Base-by-base conservation (phyloP, 2,113 vertebrate genomes). In the Myiagra hebetior region DNA sequence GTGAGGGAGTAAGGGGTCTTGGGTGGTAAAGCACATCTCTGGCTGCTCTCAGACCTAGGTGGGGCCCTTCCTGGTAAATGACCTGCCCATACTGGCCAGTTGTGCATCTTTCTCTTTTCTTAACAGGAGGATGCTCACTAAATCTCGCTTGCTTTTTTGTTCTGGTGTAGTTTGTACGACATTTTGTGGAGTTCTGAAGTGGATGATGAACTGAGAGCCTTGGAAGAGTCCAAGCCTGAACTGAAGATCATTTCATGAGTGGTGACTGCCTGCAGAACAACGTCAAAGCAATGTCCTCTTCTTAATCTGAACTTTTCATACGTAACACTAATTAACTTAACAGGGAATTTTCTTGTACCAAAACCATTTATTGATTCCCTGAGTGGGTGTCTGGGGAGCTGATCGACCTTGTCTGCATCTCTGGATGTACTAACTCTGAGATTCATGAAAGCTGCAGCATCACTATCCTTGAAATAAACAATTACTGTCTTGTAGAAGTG, bases 241-340 rank as follows among this genome's bases (percentile, higher is more conserved):
- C 56, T 98, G 85, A 96, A 94, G 91, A 80, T 98, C 68, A 89
- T 98, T 96, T 98, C 76, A 31, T 98, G 96, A 98, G 73, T 7
- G 15, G 30, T 50, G 81, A 26, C 77, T 72, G 72, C 47, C 81
- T 77, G 67, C 70, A 39, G 65, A 93, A 55, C 80, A 55, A 77
- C 5, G 0, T 91, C 63, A 77, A 60, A 93, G 50, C 80, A 81
- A 77, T 3, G 1, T 84, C 42, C 50, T 93, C 42, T 49, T 91
- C 91, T 90, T 89, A 73, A 85, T 63, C 79, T 74, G 70, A 86
- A 96, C 73, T 86, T 75, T 62, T 77, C 31, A 26, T 88, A 70
- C 6, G 1, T 89, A 63, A 70, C 85, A 79, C 62, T 94, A 84
- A 93, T 93, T 95, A 94, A 95, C 30, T 94, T 77, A 91, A 96